Percentiles rank a stretch among this genome's conserved stretches.
Evolutionary conservation across 2,888 invertebrate species (phyloP).

Genomic region (Acheta domesticus): DNA sequence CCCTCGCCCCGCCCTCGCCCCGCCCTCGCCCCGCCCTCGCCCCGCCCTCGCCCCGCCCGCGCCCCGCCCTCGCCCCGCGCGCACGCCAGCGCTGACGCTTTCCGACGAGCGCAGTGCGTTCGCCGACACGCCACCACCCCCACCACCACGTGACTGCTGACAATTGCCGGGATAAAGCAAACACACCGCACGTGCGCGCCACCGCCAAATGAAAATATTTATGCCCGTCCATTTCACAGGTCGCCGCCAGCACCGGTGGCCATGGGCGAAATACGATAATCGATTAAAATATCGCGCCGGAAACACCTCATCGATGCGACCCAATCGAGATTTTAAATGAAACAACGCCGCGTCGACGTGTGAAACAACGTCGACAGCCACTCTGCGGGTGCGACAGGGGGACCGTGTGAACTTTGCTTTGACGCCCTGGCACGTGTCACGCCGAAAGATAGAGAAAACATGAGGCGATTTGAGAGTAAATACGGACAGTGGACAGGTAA

Average conservation of each 20-base stretch:
- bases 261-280: conserved; percentile 1
- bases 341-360: not conserved
- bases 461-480: not conserved
- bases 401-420: too few relatives aligned
- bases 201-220: not conserved
- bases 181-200: not conserved
- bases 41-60: not conserved
- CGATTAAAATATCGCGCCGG: not conserved
- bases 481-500: not conserved
- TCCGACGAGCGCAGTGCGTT: too few relatives aligned
- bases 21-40: not conserved
- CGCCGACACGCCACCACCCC: not conserved
- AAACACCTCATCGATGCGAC: not conserved
- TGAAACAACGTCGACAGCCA: too few relatives aligned
- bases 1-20: too few relatives aligned
- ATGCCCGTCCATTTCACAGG: not conserved
- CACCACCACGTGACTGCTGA: not conserved
- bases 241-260: not conserved
- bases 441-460: not conserved
- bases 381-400: too few relatives aligned
- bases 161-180: not conserved
- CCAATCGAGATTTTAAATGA: conserved; percentile 11
- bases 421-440: not conserved
- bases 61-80: not conserved
- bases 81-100: not conserved